Base-by-base conservation (phyloP, 2,797 vertebrate species). In the Pelochelys cantorii region DNA sequence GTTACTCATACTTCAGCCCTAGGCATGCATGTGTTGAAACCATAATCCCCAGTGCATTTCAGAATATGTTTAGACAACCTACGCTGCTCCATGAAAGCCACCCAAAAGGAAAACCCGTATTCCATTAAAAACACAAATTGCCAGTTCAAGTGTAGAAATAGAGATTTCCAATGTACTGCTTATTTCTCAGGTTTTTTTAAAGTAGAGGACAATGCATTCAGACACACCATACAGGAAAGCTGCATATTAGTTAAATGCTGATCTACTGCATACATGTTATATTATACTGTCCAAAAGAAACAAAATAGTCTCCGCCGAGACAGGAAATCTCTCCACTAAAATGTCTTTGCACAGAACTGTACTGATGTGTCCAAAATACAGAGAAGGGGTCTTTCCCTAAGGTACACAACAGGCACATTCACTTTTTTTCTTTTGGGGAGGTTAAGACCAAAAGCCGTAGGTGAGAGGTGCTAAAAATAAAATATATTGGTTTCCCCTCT, bases 1-100 rank as follows among this genome's bases (percentile, higher is more conserved):
- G 97, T 98, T 98, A 98, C 97, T 98, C 97, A 98, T 97, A 97
- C 93, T 98, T 98, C 98, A 97, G 98, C 98, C 97, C 96, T 97
- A 98, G 98, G 98, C 97, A 97, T 52, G 81, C 96, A 98, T 98
- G 97, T 97, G 97, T 97, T 97, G 97, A 98, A 98, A 98, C 97
- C 95, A 95, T 97, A 98, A 98, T 98, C 96, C 97, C 95, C 94
- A 97, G 97, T 0, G 89, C 97, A 98, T 97, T 98, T 97, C 96
- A 97, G 97, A 97, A 93, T 97, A 96, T 97, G 96, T 98, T 98
- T 98, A 96, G 96, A 98, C 96, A 98, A 97, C 93, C 95, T 84
- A 97, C 95, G 95, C 95, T 96, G 96, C 95, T 97, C 97, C 97
- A 95, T 97, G 96, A 97, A 98, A 98, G 97, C 34, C 82, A 97